phyloP scores from a whole-genome alignment of 2,113 vertebrate species.

The Leptosomus discolor region DNA sequence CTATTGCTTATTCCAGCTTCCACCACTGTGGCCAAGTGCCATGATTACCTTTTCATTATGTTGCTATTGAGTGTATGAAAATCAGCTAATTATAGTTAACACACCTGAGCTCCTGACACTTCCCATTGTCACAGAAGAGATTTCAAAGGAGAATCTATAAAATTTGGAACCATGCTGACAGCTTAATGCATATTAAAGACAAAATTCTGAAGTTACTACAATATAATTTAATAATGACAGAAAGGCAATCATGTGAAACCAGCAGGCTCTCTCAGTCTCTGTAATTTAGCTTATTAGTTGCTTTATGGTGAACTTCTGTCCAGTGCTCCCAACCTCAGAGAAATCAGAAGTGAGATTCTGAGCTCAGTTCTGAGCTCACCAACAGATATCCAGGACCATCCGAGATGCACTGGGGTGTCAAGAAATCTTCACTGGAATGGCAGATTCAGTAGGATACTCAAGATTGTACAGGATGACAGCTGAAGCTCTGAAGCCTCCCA shows the following conservation, averaged over 20 bases:
- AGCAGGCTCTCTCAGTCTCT: not conserved
- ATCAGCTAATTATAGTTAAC: slow-evolving; percentile 1
- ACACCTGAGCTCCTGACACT: not conserved
- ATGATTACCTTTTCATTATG: not conserved
- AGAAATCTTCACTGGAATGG: not conserved
- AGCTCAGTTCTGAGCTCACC: not conserved
- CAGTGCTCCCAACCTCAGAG: not conserved
- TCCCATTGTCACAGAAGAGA: not conserved
- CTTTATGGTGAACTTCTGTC: not conserved
- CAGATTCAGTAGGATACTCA: not conserved
- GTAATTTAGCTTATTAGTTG: not conserved
- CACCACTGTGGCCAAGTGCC: not conserved
- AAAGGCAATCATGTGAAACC: not conserved
- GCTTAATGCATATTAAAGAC: not conserved
- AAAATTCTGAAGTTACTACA: not conserved
- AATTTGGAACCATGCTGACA: not conserved
- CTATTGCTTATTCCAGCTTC: not conserved
- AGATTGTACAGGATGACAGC: not conserved
- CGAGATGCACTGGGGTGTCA: not conserved
- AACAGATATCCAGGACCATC: not conserved
- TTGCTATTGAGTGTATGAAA: not conserved
- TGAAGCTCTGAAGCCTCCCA: not conserved
- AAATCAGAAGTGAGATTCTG: not conserved
- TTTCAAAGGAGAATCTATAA: slow-evolving; percentile 34
- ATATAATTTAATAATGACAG: not conserved